phyloP scores from a whole-genome alignment of 2,888 invertebrate genomes.

The Lepidonotus clava region DNA sequence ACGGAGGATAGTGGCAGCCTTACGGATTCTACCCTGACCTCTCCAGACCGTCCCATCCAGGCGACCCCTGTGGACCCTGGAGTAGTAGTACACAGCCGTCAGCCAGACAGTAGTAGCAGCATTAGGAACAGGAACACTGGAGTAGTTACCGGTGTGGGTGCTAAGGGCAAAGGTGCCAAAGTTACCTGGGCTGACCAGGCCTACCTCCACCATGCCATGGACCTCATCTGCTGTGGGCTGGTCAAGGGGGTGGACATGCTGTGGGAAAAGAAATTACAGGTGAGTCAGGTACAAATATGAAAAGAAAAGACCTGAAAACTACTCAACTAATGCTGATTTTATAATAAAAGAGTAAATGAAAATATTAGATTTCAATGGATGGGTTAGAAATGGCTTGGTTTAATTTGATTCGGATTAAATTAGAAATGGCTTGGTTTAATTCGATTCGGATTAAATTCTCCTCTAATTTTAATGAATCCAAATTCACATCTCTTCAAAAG shows the following conservation, averaged over 20 bases:
- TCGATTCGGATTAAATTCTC: neutral
- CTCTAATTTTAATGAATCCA: neutral
- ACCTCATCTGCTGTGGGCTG: constrained; percentile 33
- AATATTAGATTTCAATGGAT: neutral
- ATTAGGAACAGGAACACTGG: neutral
- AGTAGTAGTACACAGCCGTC: neutral
- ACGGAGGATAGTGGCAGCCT: no score
- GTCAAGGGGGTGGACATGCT: constrained; percentile 13
- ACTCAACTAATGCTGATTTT: neutral
- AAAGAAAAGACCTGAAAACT: neutral
- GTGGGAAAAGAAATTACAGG: constrained; percentile 39
- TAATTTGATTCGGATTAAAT: neutral
- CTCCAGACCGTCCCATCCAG: neutral
- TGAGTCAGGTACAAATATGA: neutral
- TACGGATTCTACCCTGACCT: neutral
- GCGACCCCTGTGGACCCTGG: constrained; percentile 35
- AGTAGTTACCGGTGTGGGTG: neutral
- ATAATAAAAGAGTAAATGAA: neutral
- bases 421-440: no score
- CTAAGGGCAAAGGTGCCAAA: neutral
- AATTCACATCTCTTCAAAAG: neutral
- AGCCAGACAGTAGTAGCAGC: neutral
- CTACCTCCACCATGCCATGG: constrained; percentile 43
- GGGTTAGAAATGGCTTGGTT: neutral
- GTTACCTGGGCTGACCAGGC: constrained; percentile 30